phyloP scores from a whole-genome alignment of 2,797 vertebrate species.

The Halcyon leucocephala region DNA sequence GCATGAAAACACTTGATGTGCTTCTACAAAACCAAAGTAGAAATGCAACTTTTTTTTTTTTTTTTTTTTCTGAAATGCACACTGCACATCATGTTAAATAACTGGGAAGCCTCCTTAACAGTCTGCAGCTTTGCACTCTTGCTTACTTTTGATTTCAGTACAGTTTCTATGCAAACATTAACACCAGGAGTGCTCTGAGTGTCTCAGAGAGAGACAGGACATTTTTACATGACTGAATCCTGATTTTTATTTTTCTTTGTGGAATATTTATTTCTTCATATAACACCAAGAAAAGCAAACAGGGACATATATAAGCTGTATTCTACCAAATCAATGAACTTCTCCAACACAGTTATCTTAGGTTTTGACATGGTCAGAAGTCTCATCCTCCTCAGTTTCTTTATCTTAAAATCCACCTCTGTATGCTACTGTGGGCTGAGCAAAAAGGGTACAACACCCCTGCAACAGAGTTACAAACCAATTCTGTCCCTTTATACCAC shows the following conservation, averaged over 20 bases:
- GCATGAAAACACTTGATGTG: neutral
- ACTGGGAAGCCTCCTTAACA: neutral
- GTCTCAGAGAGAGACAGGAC: neutral
- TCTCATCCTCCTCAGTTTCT: neutral
- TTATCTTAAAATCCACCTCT: neutral
- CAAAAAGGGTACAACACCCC: neutral
- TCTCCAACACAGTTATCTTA: neutral
- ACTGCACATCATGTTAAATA: neutral
- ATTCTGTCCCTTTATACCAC: neutral
- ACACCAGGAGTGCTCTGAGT: neutral
- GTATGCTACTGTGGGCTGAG: neutral
- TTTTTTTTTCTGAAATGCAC: neutral
- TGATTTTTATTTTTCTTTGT: neutral
- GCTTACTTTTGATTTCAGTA: neutral
- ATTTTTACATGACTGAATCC: neutral
- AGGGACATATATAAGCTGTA: neutral
- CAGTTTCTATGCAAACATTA: neutral
- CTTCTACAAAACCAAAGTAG: neutral
- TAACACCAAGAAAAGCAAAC: neutral
- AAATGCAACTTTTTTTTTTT: neutral
- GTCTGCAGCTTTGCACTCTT: rapidly evolving
- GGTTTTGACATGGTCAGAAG: neutral
- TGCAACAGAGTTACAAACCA: rapidly evolving
- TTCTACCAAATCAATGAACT: neutral
- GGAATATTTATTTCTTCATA: neutral